Evolutionary conservation across 2,797 vertebrate genomes (phyloP).

Genomic region (Platyrinchus mystaceus): DNA sequence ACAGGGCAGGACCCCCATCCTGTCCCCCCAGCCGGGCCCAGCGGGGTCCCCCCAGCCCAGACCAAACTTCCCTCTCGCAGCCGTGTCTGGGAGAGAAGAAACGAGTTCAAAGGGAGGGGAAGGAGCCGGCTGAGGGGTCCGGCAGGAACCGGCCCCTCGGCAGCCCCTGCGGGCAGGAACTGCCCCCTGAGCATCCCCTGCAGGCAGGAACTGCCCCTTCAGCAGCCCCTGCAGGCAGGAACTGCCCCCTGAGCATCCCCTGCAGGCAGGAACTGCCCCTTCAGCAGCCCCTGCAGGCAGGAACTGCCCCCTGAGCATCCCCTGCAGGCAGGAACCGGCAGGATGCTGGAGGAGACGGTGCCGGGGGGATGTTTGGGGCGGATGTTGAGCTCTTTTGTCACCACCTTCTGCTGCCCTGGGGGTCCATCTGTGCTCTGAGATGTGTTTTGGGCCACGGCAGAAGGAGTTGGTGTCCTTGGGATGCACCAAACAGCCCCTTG

Average conservation of each 20-base stretch:
- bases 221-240: background rate
- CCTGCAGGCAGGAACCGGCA: background rate
- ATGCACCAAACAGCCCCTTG: background rate
- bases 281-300: no score
- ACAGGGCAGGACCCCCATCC: background rate
- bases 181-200: no score
- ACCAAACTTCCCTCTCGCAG: background rate
- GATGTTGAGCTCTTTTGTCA: background rate
- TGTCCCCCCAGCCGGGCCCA: background rate
- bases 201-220: no score
- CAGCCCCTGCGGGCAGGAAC: no score
- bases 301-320: no score
- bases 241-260: background rate
- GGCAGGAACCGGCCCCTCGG: background rate
- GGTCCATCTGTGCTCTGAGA: background rate
- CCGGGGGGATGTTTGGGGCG: background rate
- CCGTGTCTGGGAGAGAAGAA: background rate
- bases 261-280: no score
- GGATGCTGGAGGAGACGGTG: background rate
- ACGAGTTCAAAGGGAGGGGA: conserved; percentile 48
- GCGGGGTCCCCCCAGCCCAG: background rate
- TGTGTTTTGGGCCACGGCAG: fast-evolving
- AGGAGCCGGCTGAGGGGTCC: background rate
- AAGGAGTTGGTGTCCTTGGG: background rate
- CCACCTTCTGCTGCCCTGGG: fast-evolving